phyloP scores from a whole-genome alignment of 2,113 vertebrate genomes.

The Burhinus oedicnemus region DNA sequence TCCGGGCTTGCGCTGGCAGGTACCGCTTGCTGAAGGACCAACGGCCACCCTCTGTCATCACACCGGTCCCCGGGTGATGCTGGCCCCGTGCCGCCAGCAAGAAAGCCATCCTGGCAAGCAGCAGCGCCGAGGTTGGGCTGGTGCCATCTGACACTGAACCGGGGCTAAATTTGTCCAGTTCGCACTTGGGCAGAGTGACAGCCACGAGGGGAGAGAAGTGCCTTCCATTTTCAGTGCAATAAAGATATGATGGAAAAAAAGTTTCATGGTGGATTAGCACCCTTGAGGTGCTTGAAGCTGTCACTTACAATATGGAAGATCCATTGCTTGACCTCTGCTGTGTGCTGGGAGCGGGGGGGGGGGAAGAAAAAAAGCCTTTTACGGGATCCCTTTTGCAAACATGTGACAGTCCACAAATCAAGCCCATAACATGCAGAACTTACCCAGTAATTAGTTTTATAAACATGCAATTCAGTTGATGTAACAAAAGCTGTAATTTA shows the following conservation, averaged over 20 bases:
- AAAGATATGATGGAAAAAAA: not conserved
- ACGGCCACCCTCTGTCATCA: not conserved
- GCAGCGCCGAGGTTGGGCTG: not conserved
- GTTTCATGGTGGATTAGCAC: not conserved
- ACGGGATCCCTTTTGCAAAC: not conserved
- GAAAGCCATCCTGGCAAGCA: not conserved
- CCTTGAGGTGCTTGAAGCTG: slow-evolving; percentile 33
- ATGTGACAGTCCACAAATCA: not conserved
- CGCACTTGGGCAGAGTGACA: not conserved
- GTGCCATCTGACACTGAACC: not conserved
- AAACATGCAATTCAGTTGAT: not conserved
- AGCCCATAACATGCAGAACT: not conserved
- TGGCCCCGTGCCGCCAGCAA: not conserved
- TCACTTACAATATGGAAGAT: not conserved
- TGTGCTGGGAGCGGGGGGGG: rapidly evolving
- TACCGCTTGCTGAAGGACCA: not conserved
- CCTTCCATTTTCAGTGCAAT: not conserved
- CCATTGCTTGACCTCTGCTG: not conserved
- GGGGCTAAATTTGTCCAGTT: not conserved
- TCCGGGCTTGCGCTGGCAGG: no score
- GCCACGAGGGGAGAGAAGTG: not conserved
- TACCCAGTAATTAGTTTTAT: not conserved
- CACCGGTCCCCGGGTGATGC: rapidly evolving
- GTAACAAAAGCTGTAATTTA: not conserved
- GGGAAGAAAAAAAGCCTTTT: not conserved